Percentiles rank a stretch among this genome's conserved stretches.
phyloP scores from a whole-genome alignment of 2,797 vertebrate species.

The Sphenopsis melanotis region DNA sequence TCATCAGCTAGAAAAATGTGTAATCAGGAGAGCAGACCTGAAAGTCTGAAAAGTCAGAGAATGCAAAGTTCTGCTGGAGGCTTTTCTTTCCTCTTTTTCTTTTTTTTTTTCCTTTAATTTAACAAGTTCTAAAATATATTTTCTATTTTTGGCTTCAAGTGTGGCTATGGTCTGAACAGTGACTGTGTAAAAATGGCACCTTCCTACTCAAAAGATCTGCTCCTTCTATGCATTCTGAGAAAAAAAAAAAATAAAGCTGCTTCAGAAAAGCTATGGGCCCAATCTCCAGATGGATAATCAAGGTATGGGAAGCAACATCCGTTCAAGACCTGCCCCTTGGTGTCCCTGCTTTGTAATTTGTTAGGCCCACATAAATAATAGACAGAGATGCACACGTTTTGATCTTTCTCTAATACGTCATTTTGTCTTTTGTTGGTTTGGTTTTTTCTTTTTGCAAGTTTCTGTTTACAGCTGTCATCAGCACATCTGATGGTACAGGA shows the following conservation, averaged over 20 bases:
- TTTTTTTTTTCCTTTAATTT: constrained; percentile 11
- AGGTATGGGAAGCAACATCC: not conserved
- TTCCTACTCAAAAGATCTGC: constrained; percentile 65
- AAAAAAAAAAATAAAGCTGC: not conserved
- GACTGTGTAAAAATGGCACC: constrained; percentile 60
- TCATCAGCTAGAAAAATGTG: constrained; percentile 71
- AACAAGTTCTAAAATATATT: constrained; percentile 69
- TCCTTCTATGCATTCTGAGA: constrained; percentile 24
- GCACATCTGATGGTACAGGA: not conserved
- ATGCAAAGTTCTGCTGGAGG: constrained; percentile 57
- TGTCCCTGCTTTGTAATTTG: not conserved
- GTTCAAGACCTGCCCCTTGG: not conserved
- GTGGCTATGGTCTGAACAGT: constrained; percentile 63
- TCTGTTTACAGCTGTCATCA: not conserved
- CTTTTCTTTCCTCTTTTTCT: constrained; percentile 9
- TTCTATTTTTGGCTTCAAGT: constrained; percentile 65
- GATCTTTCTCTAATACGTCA: not conserved
- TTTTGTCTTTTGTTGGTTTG: not conserved
- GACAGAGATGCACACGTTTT: not conserved
- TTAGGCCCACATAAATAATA: not conserved
- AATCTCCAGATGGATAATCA: not conserved
- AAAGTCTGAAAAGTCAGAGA: constrained; percentile 63
- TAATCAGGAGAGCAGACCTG: constrained; percentile 69
- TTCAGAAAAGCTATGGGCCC: constrained; percentile 4
- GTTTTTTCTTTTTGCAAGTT: not conserved